Conservation (phyloP, 2,113 vertebrate species). For the Rhinoderma darwinii region DNA sequence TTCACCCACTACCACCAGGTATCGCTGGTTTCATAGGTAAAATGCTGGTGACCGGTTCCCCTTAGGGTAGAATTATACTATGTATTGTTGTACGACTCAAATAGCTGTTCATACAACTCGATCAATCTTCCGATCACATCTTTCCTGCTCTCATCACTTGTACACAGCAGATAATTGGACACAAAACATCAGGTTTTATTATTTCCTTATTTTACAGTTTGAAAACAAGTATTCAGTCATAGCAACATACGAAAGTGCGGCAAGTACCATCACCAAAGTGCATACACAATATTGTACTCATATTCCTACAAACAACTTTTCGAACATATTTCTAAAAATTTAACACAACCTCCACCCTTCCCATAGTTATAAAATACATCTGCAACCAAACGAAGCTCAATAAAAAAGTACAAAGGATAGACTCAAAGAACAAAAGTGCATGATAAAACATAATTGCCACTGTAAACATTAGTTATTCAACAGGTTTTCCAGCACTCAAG, state of each 20-base stretch:
- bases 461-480: slow-evolving; percentile 2
- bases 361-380: not conserved
- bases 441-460: not conserved
- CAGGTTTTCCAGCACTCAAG: no score
- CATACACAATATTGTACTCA: not conserved
- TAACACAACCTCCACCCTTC: not conserved
- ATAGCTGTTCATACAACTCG: no score
- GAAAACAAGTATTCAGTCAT: not conserved
- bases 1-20: no score
- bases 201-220: not conserved
- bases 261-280: slow-evolving; percentile 18
- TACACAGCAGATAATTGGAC: not conserved
- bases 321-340: not conserved
- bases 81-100: no score
- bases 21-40: no score
- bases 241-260: no score
- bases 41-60: no score
- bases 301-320: not conserved
- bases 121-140: no score
- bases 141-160: not conserved
- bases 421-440: not conserved
- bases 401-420: slow-evolving; percentile 13
- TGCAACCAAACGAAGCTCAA: not conserved
- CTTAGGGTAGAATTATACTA: no score
- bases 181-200: not conserved